Conservation (phyloP, 2,113 vertebrate genomes). For the Caranx melampygus region DNA sequence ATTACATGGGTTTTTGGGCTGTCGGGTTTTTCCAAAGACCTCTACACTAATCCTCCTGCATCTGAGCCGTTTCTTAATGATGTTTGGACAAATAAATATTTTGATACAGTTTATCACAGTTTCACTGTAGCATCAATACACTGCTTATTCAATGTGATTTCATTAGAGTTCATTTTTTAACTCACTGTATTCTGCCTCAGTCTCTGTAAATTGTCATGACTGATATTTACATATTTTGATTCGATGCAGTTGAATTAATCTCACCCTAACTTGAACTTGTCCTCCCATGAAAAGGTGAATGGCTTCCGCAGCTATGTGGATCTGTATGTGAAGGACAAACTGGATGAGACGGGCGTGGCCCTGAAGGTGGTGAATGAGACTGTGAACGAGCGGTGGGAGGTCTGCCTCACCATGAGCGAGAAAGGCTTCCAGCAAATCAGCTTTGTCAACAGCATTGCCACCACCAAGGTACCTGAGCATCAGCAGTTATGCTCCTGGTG, state of each 20-base stretch:
- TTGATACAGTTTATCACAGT: too few relatives aligned
- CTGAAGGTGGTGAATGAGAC: conserved; percentile 96
- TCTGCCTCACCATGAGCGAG: conserved; percentile 97
- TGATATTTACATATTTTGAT: not conserved
- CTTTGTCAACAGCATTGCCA: conserved; percentile 99
- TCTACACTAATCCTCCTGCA: too few relatives aligned
- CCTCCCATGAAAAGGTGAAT: conserved; percentile 85
- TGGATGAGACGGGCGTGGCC: conserved; percentile 96
- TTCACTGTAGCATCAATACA: too few relatives aligned
- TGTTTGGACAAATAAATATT: too few relatives aligned
- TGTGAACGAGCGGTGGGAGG: conserved; percentile 97
- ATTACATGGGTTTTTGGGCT: too few relatives aligned
- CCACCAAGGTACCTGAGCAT: conserved; percentile 90
- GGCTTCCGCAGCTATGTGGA: conserved; percentile 99
- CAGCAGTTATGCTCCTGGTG: too few relatives aligned
- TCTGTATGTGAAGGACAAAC: conserved; percentile 97
- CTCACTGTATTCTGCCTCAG: not conserved
- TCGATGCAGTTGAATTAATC: not conserved
- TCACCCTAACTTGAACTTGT: conserved; percentile 11
- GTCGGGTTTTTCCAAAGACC: too few relatives aligned
- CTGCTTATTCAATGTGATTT: too few relatives aligned
- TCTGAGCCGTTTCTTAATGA: too few relatives aligned
- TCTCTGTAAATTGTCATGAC: too few relatives aligned
- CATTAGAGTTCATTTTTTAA: too few relatives aligned
- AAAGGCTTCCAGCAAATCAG: conserved; percentile 99